Base-by-base conservation (phyloP, 2,888 invertebrate species). In the Plemyria rubiginata region DNA sequence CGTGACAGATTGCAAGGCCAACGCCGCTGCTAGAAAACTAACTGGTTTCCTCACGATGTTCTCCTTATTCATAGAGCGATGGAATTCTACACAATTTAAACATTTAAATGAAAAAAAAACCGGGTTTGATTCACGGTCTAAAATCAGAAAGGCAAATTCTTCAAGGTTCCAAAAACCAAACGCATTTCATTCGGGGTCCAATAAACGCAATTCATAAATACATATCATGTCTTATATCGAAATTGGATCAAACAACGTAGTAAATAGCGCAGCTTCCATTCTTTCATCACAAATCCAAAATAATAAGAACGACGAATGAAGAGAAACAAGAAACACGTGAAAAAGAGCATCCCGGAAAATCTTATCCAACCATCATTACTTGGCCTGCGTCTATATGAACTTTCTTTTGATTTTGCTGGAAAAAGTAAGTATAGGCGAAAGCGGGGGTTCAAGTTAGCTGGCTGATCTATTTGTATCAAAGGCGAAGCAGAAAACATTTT, bases 331-430 rank as follows among this genome's bases (percentile, higher is more conserved):
- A 82, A 85, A 57, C 50, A 51, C 60, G 57, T 49, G 59, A 63
- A 79, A 80, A 82, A 79, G 79, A 72, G 43, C 70, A 76, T 76
- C 75, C 70, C 71, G 78, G 77, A 77, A 85, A 85, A 86, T 85
- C 83, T 76, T 65, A 62, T 67, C 56, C 22, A 15, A 60, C 84
- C 77, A 80, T 4, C 49, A 41, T 76, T 75, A 28, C 7, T 52
- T 70, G 80, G 73, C 28, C 69, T 53, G 16, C 57, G 48, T 29
- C 16, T 43, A n/a, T 55, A 49, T 48, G 45, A 53, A 57, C 29
- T 56, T 57, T 57, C 54, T 32, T 60, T 16, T 50, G 9, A 0
- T 36, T 38, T 22, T 41, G 28, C 32, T 3, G 29, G 9, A 22
- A 45, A 49, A 62, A 15, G 16, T 9, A 15, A 32, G 29, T 2